Evolutionary conservation across 2,888 invertebrate genomes (phyloP), one percentile per base, ranked within the genome.

Genomic region (Rhamnusium bicolor): DNA sequence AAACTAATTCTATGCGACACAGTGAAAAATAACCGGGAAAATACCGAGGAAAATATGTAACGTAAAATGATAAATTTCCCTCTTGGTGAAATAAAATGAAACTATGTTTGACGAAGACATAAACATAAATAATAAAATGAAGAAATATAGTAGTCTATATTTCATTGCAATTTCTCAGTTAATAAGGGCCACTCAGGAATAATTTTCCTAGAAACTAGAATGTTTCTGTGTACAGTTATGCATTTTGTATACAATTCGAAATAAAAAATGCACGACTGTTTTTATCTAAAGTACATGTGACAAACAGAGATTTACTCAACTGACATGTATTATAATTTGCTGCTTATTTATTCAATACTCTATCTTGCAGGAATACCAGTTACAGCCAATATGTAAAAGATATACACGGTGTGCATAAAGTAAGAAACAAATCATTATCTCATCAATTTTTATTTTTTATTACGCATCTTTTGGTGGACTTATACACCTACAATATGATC

Each of bases 41-140:
- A 61, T 21, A 12, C n/a, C 3, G 61, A 24, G 7, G 46, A 21
- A 49, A 63, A 49, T 19, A 61, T 29, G 51, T 63, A 63, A 63
- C 47, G 51, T 63, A 21, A 63, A 49, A 63, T 61, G 61, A 61
- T 47, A 49, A 51, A 63, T 49, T 49, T 18, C 14, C 24, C 14
- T 14, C 27, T 7, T 8, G 12, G 10, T 12, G 49, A 49, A 24
- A 63, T 49, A 49, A 21, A 63, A 63, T 16, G 63, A n/a, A 63
- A 49, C 51, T 49, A 14, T 47, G n/a, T 49, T 63, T 63, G 63
- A 63, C 49, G 49, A 24, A 27, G 49, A 63, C 27, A 27, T 21
- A 54, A 27, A 47, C 49, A 27, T 63, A 63, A 63, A 51, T 49
- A 63, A 63, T 63, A 16, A 27, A 63, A 63, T 47, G 46, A 24